phyloP scores from a whole-genome alignment of 2,113 vertebrate species.

The Formicarius rufipectus region DNA sequence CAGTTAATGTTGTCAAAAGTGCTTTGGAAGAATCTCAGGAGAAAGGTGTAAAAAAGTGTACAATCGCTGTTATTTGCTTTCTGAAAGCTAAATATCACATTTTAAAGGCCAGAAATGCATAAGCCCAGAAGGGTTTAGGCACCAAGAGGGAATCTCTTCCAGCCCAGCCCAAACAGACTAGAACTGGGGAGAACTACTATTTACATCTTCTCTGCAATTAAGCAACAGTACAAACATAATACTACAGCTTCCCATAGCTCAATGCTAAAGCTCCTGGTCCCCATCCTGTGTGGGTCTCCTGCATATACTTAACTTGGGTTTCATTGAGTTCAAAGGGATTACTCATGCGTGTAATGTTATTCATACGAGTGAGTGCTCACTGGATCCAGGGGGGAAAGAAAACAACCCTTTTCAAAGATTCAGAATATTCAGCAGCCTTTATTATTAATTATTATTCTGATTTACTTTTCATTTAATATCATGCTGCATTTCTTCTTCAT shows the following conservation, averaged over 20 bases:
- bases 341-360: constrained; percentile 49
- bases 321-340: constrained; percentile 54
- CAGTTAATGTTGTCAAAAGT: constrained; percentile 40
- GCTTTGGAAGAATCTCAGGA: constrained; percentile 21
- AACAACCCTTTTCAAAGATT: constrained; percentile 27
- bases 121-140: neutral
- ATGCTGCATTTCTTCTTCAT: neutral
- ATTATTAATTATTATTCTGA: constrained; percentile 38
- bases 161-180: neutral
- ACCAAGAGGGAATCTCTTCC: neutral
- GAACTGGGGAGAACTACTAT: neutral
- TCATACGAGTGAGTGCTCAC: constrained; percentile 51
- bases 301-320: constrained; percentile 17
- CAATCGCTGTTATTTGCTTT: constrained; percentile 50
- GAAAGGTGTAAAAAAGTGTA: constrained; percentile 4
- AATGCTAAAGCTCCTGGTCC: neutral
- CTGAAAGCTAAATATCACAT: constrained; percentile 55
- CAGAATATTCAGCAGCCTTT: constrained; percentile 21
- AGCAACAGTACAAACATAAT: constrained; percentile 26
- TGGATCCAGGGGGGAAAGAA: neutral
- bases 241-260: neutral
- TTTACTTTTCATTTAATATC: constrained; percentile 36
- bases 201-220: constrained; percentile 35
- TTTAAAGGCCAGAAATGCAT: constrained; percentile 29
- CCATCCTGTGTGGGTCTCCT: neutral